Percentiles rank a stretch among this genome's conserved stretches.
Conservation (phyloP, 2,888 invertebrate species). For the Lasioglossum pauxillum region DNA sequence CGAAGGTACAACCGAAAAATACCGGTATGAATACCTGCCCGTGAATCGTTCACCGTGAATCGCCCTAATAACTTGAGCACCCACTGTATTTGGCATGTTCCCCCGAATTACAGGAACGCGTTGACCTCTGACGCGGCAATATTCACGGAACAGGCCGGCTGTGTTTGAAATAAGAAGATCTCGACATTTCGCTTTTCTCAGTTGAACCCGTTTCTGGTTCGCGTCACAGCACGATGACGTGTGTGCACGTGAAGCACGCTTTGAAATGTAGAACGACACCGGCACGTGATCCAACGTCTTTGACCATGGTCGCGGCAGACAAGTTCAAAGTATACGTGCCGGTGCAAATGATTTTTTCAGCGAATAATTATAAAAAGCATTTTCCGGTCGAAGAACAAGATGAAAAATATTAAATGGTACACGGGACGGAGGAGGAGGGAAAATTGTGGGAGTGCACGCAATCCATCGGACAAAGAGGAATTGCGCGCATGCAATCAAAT, state of each 20-base stretch:
- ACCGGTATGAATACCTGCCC: too few species aligned
- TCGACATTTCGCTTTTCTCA: not conserved
- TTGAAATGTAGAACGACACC: slow-evolving; percentile 26
- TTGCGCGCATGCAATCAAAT: not conserved
- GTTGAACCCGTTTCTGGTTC: slow-evolving; percentile 10
- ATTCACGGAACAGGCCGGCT: not conserved
- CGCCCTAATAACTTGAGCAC: too few species aligned
- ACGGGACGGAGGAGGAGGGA: not conserved
- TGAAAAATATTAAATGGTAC: not conserved
- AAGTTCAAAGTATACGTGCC: not conserved
- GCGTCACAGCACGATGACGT: slow-evolving; percentile 27
- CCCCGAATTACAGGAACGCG: not conserved
- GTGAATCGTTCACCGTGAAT: not conserved
- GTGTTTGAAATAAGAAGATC: slow-evolving; percentile 10
- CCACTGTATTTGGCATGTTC: not conserved
- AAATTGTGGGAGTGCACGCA: not conserved
- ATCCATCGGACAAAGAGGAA: not conserved
- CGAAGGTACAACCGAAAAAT: too few species aligned
- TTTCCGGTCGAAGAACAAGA: not conserved
- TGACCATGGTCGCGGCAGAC: not conserved
- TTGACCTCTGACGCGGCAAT: not conserved
- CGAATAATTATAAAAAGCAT: not conserved
- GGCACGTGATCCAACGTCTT: slow-evolving; percentile 21
- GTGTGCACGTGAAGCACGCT: slow-evolving; percentile 21
- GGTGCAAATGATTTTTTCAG: not conserved